Conservation (phyloP, 2,113 vertebrate species). For the Antechinus stuartii region DNA sequence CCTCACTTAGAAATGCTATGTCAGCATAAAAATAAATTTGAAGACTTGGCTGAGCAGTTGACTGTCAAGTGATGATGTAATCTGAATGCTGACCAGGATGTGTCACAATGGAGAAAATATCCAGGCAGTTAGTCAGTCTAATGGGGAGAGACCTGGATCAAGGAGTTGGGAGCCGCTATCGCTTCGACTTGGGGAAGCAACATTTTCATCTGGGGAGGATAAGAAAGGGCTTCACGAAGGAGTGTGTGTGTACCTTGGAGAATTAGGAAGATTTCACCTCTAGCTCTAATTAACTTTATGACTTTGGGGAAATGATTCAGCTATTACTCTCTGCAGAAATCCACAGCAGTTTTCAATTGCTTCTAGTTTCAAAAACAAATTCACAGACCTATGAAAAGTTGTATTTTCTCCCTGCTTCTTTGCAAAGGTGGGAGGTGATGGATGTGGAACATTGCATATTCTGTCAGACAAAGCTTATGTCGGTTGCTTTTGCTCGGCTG, state of each 20-base stretch:
- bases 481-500: not conserved
- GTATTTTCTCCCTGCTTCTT: not conserved
- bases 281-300: slow-evolving; percentile 26
- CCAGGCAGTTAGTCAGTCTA: not conserved
- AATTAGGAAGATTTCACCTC: not conserved
- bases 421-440: not conserved
- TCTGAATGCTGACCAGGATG: not conserved
- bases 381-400: not conserved
- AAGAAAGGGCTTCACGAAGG: not conserved
- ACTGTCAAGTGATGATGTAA: not conserved
- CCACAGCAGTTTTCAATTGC: not conserved
- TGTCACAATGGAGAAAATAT: not conserved
- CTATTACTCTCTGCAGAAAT: not conserved
- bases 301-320: slow-evolving; percentile 28
- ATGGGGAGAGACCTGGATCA: not conserved
- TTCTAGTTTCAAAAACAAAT: not conserved
- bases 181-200: not conserved
- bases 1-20: slow-evolving; percentile 18
- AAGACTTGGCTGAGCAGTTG: not conserved
- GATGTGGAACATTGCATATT: not conserved
- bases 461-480: not conserved
- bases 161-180: not conserved
- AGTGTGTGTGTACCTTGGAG: not conserved
- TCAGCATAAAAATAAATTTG: not conserved
- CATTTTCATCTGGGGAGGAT: not conserved